Conservation (phyloP, 2,888 invertebrate species). For the Campoletis raptor region DNA sequence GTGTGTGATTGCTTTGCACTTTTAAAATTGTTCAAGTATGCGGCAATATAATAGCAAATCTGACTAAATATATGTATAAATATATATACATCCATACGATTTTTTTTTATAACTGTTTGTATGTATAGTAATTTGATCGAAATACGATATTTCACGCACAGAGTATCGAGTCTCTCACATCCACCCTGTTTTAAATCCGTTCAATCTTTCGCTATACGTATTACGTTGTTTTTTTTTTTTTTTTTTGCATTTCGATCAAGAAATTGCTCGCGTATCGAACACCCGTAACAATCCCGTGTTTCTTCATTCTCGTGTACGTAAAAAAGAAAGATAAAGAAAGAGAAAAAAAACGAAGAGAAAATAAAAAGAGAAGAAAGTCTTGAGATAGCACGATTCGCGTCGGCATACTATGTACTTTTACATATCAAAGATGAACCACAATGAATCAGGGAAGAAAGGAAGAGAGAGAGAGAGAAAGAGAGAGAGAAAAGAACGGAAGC, state of each 20-base stretch:
- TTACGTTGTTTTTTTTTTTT: too few relatives aligned
- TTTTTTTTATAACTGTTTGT: slow-evolving; percentile 2
- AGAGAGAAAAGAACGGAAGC: slow-evolving; percentile 50
- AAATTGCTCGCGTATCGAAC: slow-evolving; percentile 63
- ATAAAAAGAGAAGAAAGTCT: slow-evolving; percentile 45
- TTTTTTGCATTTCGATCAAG: slow-evolving; percentile 59
- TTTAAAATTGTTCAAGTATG: slow-evolving; percentile 38
- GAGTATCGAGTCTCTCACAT: slow-evolving; percentile 50
- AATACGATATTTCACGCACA: slow-evolving; percentile 70
- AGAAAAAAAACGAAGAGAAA: too few relatives aligned
- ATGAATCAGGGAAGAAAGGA: slow-evolving; percentile 23
- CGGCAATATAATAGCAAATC: slow-evolving; percentile 11
- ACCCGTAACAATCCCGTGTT: slow-evolving; percentile 60
- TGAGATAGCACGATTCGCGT: slow-evolving; percentile 65
- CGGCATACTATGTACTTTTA: slow-evolving; percentile 41
- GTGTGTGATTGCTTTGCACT: slow-evolving; percentile 53
- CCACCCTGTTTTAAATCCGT: slow-evolving; percentile 26
- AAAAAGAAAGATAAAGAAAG: slow-evolving; percentile 6
- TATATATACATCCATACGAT: too few relatives aligned
- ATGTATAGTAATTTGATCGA: slow-evolving; percentile 56
- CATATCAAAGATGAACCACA: slow-evolving; percentile 17
- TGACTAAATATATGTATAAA: neutral
- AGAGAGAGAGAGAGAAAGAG: too few relatives aligned
- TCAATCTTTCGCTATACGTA: slow-evolving; percentile 35
- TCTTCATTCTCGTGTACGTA: slow-evolving; percentile 47